Evolutionary conservation across 2,888 invertebrate genomes (phyloP).

Genomic region (Leucania comma): DNA sequence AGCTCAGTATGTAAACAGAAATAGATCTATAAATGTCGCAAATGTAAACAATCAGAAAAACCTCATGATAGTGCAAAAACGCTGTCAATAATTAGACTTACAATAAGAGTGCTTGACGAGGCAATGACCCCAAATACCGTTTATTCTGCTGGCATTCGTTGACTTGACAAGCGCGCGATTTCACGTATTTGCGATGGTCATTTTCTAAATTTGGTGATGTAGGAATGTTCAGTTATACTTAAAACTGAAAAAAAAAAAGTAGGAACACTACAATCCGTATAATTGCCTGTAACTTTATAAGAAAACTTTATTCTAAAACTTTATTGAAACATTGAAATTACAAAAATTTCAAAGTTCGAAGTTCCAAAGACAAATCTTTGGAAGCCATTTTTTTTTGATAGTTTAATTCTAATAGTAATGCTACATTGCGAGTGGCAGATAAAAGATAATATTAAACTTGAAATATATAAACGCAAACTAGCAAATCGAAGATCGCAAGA

Average conservation of each 20-base stretch:
- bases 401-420: too few relatives aligned
- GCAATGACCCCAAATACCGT: conserved; percentile 57
- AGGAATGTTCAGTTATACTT: conserved; percentile 8
- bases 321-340: too few relatives aligned
- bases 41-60: conserved; percentile 14
- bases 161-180: conserved; percentile 30
- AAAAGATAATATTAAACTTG: not conserved
- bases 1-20: not conserved
- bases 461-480: not conserved
- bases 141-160: conserved; percentile 29
- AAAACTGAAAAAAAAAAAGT: too few relatives aligned
- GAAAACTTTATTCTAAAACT: too few relatives aligned
- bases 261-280: not conserved
- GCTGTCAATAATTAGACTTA: conserved; percentile 9
- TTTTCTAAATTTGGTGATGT: conserved; percentile 10
- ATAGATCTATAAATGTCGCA: not conserved
- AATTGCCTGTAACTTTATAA: not conserved
- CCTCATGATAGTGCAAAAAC: not conserved
- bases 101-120: conserved; percentile 29
- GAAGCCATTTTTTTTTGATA: not conserved
- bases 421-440: not conserved
- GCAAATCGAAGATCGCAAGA: not conserved
- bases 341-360: too few relatives aligned
- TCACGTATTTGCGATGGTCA: conserved; percentile 34
- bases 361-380: too few relatives aligned